Conservation (phyloP, 2,888 invertebrate genomes). For the Scaptomyza polygonia region DNA sequence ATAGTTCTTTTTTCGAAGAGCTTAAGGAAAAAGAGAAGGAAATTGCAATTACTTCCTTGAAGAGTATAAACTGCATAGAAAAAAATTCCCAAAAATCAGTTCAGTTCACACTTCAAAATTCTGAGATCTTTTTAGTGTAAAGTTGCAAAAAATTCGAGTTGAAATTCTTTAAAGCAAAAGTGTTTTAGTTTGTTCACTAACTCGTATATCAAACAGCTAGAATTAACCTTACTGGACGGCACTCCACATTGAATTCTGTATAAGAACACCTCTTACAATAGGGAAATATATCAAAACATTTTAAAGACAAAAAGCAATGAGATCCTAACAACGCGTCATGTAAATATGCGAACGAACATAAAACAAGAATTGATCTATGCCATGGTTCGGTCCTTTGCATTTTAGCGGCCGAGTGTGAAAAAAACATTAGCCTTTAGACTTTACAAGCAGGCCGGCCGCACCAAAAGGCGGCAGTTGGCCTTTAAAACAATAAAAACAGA, state of each 20-base stretch:
- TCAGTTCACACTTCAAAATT: background rate
- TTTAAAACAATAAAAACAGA: constrained; percentile 53
- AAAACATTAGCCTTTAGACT: constrained; percentile 53
- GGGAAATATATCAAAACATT: constrained; percentile 16
- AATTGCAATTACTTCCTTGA: too few species aligned
- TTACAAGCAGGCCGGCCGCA: constrained; percentile 37
- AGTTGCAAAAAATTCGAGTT: background rate
- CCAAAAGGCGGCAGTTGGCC: constrained; percentile 2
- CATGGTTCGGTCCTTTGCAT: constrained; percentile 42
- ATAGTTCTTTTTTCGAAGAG: too few species aligned
- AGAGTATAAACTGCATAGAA: too few species aligned
- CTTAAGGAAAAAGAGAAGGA: background rate
- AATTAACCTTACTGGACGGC: constrained; percentile 8
- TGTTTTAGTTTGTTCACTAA: constrained; percentile 15
- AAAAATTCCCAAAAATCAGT: too few species aligned
- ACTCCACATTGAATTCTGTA: constrained; percentile 41
- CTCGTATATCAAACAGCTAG: constrained; percentile 40
- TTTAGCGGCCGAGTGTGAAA: constrained; percentile 75
- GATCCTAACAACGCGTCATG: constrained; percentile 42
- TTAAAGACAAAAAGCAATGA: constrained; percentile 39
- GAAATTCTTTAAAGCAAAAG: background rate
- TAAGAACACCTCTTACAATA: constrained; percentile 47
- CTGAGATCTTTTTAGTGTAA: background rate
- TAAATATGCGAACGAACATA: constrained; percentile 29
- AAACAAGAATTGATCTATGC: constrained; percentile 25